These are phyloP conservation scores for Cataglyphis livida DNA, from an alignment of 2,888 invertebrate genomes.

Conservation along the genomic window DNA sequence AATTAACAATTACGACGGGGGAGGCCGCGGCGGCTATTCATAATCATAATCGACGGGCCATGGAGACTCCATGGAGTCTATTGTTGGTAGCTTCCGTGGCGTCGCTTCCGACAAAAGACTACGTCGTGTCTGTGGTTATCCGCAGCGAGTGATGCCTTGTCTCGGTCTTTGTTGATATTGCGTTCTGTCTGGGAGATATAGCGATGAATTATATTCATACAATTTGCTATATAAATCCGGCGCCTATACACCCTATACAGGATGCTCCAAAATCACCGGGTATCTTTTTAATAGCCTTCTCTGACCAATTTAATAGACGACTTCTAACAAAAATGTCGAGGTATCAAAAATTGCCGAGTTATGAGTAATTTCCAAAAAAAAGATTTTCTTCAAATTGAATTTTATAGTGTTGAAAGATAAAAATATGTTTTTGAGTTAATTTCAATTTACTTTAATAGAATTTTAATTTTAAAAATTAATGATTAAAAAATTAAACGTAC, in stretches of 20 bases:
- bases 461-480: too few species aligned
- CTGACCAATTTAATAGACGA: not conserved
- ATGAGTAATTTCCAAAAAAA: too few species aligned
- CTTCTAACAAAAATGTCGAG: not conserved
- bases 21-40: slow-evolving; percentile 55
- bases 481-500: too few species aligned
- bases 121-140: slow-evolving; percentile 54
- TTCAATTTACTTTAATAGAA: too few species aligned
- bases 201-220: slow-evolving; percentile 25
- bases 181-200: slow-evolving; percentile 38
- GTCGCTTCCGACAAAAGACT: slow-evolving; percentile 54
- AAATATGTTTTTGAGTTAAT: too few species aligned
- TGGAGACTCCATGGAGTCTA: slow-evolving; percentile 52
- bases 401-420: too few species aligned
- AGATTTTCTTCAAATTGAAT: too few species aligned
- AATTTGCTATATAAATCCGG: slow-evolving; percentile 18
- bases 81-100: slow-evolving; percentile 59
- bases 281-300: too few species aligned
- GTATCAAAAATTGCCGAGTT: too few species aligned
- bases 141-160: slow-evolving; percentile 66
- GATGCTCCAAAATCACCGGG: not conserved
- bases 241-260: not conserved
- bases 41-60: slow-evolving; percentile 72
- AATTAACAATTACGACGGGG: slow-evolving; percentile 74
- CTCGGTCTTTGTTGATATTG: slow-evolving; percentile 54